A percentile compares a stretch with the other conserved stretches of the same genome.
These are phyloP conservation scores for Unio pictorum DNA, from an alignment of 2,888 invertebrate species.

Conservation along the genomic window DNA sequence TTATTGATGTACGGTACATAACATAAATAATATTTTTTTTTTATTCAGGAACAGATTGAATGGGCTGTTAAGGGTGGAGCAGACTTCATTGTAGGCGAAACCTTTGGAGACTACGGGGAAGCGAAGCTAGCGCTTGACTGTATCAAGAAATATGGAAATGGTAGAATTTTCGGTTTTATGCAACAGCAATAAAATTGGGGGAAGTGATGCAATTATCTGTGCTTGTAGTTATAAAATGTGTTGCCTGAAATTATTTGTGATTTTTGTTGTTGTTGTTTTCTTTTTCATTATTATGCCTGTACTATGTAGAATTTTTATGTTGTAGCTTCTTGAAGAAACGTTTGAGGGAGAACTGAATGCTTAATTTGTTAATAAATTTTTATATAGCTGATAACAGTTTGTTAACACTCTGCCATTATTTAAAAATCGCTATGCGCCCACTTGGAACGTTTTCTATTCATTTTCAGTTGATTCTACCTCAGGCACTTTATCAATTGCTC, in stretches of 20 bases:
- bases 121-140: constrained; percentile 61
- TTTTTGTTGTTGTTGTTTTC: not conserved
- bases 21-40: not conserved
- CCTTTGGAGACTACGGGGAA: constrained; percentile 59
- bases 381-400: too few species aligned
- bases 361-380: too few species aligned
- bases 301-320: too few species aligned
- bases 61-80: constrained; percentile 67
- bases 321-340: too few species aligned
- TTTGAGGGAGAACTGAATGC: too few species aligned
- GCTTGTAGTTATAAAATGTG: too few species aligned
- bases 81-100: constrained; percentile 68
- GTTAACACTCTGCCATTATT: too few species aligned
- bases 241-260: not conserved
- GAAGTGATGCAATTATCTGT: not conserved
- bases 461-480: too few species aligned
- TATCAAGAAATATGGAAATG: constrained; percentile 60
- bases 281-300: not conserved
- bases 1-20: not conserved
- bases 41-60: constrained; percentile 60
- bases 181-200: too few species aligned
- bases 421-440: too few species aligned
- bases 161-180: constrained; percentile 22
- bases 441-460: too few species aligned
- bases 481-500: too few species aligned